Evolutionary conservation across 2,113 vertebrate species (phyloP).

Genomic region (Furnarius figulus): DNA sequence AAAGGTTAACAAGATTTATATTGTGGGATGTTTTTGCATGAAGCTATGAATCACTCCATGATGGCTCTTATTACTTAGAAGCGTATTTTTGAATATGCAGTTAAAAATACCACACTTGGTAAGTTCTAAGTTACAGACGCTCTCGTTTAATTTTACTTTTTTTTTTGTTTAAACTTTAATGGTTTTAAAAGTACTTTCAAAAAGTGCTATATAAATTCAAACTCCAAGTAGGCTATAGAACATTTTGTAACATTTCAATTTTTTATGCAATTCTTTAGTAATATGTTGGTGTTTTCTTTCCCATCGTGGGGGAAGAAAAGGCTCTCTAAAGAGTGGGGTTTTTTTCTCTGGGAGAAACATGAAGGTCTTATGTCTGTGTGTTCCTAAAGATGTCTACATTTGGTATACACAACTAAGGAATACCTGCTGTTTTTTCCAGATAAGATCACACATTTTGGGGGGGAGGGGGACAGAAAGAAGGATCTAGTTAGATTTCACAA

Average conservation of each 20-base stretch:
- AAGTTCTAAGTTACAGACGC: conserved; percentile 4
- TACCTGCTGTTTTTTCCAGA: background rate
- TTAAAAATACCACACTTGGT: conserved; percentile 52
- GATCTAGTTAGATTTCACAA: background rate
- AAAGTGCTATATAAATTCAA: background rate
- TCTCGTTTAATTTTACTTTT: conserved; percentile 7
- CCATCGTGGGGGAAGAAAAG: background rate
- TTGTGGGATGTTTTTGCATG: conserved; percentile 68
- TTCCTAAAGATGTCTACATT: background rate
- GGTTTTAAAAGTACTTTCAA: background rate
- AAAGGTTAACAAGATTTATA: conserved; percentile 69
- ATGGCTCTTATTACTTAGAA: conserved; percentile 62
- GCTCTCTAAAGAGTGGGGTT: background rate
- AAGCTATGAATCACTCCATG: conserved; percentile 63
- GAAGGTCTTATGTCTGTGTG: background rate
- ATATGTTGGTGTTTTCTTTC: background rate
- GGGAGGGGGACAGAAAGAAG: no score
- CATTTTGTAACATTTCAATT: background rate
- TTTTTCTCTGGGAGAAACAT: background rate
- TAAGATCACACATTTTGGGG: background rate
- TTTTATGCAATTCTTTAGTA: background rate
- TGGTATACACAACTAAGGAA: background rate
- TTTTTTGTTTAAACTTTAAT: background rate
- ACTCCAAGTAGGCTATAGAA: background rate
- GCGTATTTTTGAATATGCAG: conserved; percentile 30